A percentile compares a stretch with the other conserved stretches of the same genome.
Conservation (phyloP, 53 echinoderm and acorn worm species). For the Actinopyga echinites region DNA sequence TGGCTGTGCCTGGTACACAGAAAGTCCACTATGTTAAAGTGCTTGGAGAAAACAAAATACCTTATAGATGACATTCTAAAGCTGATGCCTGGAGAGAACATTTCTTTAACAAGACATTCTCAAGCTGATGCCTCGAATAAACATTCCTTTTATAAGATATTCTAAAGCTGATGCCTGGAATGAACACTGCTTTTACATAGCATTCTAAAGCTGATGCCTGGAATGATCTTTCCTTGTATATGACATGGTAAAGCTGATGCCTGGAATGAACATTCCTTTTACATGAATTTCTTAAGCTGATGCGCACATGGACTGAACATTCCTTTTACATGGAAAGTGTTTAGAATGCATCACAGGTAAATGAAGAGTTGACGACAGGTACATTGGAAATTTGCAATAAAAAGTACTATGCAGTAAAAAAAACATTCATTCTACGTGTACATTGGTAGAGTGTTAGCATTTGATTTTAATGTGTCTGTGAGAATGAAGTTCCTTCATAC, state of each 20-base stretch:
- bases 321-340: not conserved
- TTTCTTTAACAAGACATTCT: no score
- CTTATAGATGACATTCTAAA: not conserved
- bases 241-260: not conserved
- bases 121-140: not conserved
- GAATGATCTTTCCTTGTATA: not conserved
- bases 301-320: not conserved
- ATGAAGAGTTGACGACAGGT: no score
- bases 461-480: not conserved
- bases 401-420: not conserved
- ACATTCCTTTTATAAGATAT: not conserved
- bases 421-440: no score
- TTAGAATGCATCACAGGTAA: not conserved
- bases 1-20: slow-evolving; percentile 5
- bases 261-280: not conserved
- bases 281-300: no score
- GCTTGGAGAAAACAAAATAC: not conserved
- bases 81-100: not conserved
- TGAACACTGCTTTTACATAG: not conserved
- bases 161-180: slow-evolving; percentile 1
- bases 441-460: not conserved
- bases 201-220: no score
- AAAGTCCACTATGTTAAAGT: not conserved
- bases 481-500: not conserved
- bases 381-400: not conserved